Percentiles rank a stretch among this genome's conserved stretches.
Evolutionary conservation across 2,888 invertebrate species (phyloP).

Genomic region (Nudaria mundana): DNA sequence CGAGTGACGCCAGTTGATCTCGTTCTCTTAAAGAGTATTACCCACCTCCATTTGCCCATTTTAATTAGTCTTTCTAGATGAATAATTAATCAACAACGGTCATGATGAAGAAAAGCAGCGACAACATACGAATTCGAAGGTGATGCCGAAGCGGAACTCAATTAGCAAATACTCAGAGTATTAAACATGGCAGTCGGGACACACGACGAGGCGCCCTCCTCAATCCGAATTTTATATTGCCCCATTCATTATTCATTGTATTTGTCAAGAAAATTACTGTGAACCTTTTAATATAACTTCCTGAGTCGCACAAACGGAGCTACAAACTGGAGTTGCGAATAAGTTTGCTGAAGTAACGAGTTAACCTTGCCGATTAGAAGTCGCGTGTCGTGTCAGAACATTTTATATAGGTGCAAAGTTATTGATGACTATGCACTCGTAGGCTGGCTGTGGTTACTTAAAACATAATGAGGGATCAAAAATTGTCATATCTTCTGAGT

Average conservation of each 20-base stretch:
- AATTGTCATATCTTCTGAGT: too few relatives aligned
- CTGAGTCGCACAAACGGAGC: constrained; percentile 62
- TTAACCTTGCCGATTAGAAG: constrained; percentile 65
- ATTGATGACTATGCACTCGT: too few relatives aligned
- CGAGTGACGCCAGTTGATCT: constrained; percentile 17
- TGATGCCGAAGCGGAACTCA: constrained; percentile 66
- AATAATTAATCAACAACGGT: constrained; percentile 58
- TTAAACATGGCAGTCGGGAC: constrained; percentile 72
- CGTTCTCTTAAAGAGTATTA: constrained; percentile 35
- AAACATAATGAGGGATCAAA: too few relatives aligned
- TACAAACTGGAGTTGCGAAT: constrained; percentile 72
- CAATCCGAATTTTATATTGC: constrained; percentile 79
- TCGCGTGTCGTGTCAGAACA: constrained; percentile 62
- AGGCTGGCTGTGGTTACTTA: too few relatives aligned
- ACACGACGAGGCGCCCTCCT: constrained; percentile 66
- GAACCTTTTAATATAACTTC: constrained; percentile 81
- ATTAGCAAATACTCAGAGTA: constrained; percentile 80
- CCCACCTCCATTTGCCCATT: constrained; percentile 26
- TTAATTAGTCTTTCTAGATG: constrained; percentile 61
- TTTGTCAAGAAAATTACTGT: constrained; percentile 79
- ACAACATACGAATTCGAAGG: constrained; percentile 42
- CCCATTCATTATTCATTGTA: constrained; percentile 75
- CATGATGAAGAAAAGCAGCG: constrained; percentile 20
- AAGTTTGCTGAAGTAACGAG: constrained; percentile 59
- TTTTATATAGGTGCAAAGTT: constrained; percentile 64